phyloP scores from a whole-genome alignment of 2,113 vertebrate genomes.

The Nematolebias whitei region DNA sequence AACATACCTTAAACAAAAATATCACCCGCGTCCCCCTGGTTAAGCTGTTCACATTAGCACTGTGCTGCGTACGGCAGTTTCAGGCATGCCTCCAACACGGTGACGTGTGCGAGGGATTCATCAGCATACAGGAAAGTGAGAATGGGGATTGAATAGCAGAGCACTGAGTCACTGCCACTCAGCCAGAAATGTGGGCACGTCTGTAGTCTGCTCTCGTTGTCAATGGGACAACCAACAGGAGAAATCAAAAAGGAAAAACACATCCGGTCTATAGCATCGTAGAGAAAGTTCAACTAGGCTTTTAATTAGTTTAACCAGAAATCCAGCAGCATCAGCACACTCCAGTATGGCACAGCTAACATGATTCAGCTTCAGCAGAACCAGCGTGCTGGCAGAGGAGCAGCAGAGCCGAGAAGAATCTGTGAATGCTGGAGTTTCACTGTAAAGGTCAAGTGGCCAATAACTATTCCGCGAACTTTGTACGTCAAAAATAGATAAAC shows the following conservation, averaged over 20 bases:
- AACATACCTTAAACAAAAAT: conserved; percentile 29
- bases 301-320: conserved; percentile 33
- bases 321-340: conserved; percentile 48
- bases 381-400: conserved; percentile 51
- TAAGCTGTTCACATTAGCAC: conserved; percentile 56
- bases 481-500: background rate
- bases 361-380: conserved; percentile 59
- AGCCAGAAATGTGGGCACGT: conserved; percentile 54
- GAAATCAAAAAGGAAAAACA: background rate
- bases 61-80: conserved; percentile 46
- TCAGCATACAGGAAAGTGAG: conserved; percentile 73
- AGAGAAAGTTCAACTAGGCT: conserved; percentile 51
- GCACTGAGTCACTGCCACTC: conserved; percentile 71
- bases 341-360: conserved; percentile 35
- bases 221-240: conserved; percentile 7
- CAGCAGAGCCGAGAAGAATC: conserved; percentile 47
- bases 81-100: conserved; percentile 61
- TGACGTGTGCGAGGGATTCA: conserved; percentile 65
- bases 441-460: conserved; percentile 53
- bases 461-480: conserved; percentile 18
- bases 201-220: conserved; percentile 44
- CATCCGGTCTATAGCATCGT: conserved; percentile 53
- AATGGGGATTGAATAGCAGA: conserved; percentile 66
- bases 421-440: conserved; percentile 47
- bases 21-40: conserved; percentile 27